Conservation (phyloP, 2,113 vertebrate species). For the Forbesichthys agassizii region DNA sequence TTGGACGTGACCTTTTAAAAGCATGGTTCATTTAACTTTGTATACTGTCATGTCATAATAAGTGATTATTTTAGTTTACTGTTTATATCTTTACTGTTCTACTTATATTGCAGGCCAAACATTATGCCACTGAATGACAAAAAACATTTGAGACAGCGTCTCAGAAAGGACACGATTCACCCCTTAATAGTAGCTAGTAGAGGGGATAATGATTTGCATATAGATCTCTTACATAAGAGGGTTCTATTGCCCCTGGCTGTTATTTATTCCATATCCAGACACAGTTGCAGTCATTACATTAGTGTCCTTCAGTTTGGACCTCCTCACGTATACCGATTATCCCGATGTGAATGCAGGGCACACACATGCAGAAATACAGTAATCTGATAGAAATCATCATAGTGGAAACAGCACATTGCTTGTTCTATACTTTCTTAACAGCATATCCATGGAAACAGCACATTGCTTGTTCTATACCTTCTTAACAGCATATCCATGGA, state of each 20-base stretch:
- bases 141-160: not conserved
- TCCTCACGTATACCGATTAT: not conserved
- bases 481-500: not conserved
- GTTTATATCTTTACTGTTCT: too few relatives aligned
- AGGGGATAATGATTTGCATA: conserved; percentile 23
- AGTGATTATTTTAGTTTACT: too few relatives aligned
- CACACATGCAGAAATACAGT: not conserved
- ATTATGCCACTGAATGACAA: too few relatives aligned
- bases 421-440: not conserved
- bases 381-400: not conserved
- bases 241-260: conserved; percentile 1
- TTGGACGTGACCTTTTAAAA: too few relatives aligned
- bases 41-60: too few relatives aligned
- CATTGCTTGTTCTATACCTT: not conserved
- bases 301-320: not conserved
- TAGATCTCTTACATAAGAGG: conserved; percentile 14
- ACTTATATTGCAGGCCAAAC: too few relatives aligned
- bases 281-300: conserved; percentile 14
- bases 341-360: not conserved
- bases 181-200: not conserved
- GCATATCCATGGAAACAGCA: conserved; percentile 1
- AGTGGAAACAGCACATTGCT: not conserved
- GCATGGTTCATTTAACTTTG: too few relatives aligned
- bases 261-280: not conserved
- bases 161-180: conserved; percentile 6